A percentile compares a stretch with the other conserved stretches of the same genome.
Conservation (phyloP, 2,888 invertebrate species). For the Zaprionus lineosus region DNA sequence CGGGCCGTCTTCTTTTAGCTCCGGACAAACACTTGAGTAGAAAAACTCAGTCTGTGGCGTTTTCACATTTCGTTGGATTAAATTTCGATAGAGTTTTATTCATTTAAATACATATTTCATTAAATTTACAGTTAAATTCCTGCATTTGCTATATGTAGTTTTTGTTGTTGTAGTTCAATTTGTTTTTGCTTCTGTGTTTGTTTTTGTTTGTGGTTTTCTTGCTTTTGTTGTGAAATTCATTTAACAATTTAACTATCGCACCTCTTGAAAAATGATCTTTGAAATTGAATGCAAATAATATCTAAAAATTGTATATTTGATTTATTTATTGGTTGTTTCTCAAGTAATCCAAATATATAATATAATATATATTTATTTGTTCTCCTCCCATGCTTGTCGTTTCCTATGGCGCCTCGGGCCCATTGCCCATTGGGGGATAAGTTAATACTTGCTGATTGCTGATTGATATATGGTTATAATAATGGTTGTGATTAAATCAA, state of each 20-base stretch:
- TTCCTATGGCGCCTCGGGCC: conserved; percentile 55
- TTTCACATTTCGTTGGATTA: conserved; percentile 13
- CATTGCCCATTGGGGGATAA: conserved; percentile 50
- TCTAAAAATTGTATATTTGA: conserved; percentile 44
- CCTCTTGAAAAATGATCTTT: conserved; percentile 43
- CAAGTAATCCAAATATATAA: conserved; percentile 41
- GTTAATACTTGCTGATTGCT: conserved; percentile 67
- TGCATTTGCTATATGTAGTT: conserved; percentile 77
- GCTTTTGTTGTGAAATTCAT: conserved; percentile 57
- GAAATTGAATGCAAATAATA: conserved; percentile 53
- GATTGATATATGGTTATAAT: conserved; percentile 33
- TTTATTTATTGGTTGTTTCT: conserved; percentile 29
- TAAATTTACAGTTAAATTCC: conserved; percentile 72
- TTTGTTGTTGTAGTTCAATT: conserved; percentile 37
- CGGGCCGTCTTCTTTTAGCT: too few species aligned
- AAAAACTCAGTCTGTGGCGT: too few species aligned
- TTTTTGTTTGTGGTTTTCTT: conserved; percentile 25
- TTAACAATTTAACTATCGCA: conserved; percentile 77
- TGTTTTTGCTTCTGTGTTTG: conserved; percentile 41
- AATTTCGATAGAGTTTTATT: conserved; percentile 61
- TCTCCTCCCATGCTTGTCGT: conserved; percentile 37
- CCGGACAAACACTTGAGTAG: too few species aligned
- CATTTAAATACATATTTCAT: conserved; percentile 74
- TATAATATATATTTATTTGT: conserved; percentile 42
- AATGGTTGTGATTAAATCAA: conserved; percentile 39